These are phyloP conservation scores for Agrypnia vestita DNA, from an alignment of 1,140 invertebrate genomes.

Conservation along the genomic window DNA sequence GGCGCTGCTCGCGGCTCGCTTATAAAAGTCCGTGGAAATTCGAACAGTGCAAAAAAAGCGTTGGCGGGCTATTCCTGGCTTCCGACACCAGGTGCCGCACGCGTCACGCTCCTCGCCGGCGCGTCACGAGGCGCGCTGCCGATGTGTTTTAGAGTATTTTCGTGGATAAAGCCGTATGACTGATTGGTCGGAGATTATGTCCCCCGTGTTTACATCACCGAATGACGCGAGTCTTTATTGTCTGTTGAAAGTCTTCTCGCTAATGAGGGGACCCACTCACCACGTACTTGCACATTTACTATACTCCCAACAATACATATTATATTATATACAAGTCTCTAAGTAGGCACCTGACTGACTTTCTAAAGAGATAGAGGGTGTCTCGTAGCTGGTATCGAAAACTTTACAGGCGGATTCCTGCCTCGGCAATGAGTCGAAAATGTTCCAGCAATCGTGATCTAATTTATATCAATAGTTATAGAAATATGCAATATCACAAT, in stretches of 20 bases:
- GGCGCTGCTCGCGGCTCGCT: constrained; percentile 3
- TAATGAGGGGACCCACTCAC: constrained; percentile 12
- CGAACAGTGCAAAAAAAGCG: background rate
- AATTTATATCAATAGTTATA: too few relatives aligned
- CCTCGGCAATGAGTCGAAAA: too few relatives aligned
- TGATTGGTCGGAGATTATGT: constrained; percentile 23
- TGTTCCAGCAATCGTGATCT: too few relatives aligned
- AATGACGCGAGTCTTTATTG: constrained; percentile 35
- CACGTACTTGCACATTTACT: too few relatives aligned
- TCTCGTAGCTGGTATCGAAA: too few relatives aligned
- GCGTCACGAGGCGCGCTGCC: background rate
- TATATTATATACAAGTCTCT: too few relatives aligned
- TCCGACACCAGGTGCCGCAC: background rate
- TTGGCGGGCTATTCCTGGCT: constrained; percentile 17
- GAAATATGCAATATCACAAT: too few relatives aligned
- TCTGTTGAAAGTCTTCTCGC: constrained; percentile 17
- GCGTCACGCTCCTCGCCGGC: background rate
- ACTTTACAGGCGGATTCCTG: too few relatives aligned
- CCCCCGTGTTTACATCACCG: constrained; percentile 30
- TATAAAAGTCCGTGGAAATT: constrained; percentile 18
- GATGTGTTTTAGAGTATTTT: constrained; percentile 11
- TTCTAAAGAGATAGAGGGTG: too few relatives aligned
- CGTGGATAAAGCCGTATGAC: constrained; percentile 6
- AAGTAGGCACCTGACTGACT: too few relatives aligned
- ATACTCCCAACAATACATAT: too few relatives aligned